These are phyloP conservation scores for Drosophila equinoxialis DNA, from an alignment of 1,140 invertebrate species.

Conservation along the genomic window DNA sequence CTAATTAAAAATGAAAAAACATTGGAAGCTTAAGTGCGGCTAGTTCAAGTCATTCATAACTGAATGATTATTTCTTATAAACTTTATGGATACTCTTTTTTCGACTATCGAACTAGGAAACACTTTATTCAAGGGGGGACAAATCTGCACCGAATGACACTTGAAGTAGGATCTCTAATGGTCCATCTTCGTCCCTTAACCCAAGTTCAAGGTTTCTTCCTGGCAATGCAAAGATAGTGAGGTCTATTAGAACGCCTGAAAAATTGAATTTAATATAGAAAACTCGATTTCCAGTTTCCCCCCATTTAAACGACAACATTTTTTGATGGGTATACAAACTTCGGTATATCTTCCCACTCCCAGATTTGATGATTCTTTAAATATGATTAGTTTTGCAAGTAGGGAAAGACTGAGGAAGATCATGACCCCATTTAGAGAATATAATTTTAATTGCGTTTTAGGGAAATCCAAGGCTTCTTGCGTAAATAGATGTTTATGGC, in stretches of 20 bases:
- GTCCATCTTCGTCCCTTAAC: no score
- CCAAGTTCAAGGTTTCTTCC: no score
- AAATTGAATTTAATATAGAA: no score
- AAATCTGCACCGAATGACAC: no score
- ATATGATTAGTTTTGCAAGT: conserved; percentile 44
- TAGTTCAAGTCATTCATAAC: conserved; percentile 14
- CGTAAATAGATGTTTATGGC: conserved; percentile 53
- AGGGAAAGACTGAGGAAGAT: background rate
- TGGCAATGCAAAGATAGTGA: no score
- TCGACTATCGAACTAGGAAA: background rate
- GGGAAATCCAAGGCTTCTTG: conserved; percentile 28
- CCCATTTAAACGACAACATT: background rate
- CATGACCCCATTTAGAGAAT: conserved; percentile 39
- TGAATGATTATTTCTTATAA: background rate
- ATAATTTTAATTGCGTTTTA: conserved; percentile 55
- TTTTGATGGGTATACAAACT: conserved; percentile 8
- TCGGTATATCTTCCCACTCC: background rate
- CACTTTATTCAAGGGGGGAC: no score
- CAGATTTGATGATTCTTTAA: conserved; percentile 41
- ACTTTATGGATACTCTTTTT: background rate
- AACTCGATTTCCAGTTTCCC: no score
- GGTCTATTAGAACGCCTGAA: no score
- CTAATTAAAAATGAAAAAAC: conserved; percentile 65
- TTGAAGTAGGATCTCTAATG: no score
- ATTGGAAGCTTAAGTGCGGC: conserved; percentile 39